Evolutionary conservation across 2,113 vertebrate species (phyloP).

Genomic region (Physeter macrocephalus): DNA sequence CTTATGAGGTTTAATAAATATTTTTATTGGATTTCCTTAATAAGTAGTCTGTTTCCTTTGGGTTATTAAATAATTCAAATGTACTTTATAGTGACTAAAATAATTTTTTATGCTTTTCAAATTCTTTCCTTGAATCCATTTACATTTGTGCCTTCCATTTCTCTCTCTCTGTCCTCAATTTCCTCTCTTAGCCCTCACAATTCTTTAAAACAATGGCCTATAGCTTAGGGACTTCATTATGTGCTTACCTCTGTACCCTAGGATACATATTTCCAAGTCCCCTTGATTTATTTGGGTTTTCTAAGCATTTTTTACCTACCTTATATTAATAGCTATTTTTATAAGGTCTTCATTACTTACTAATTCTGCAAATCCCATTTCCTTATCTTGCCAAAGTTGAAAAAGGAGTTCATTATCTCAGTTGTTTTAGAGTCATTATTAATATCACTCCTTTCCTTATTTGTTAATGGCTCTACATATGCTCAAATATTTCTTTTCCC

Average conservation of each 20-base stretch:
- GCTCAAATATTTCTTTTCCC: conserved; percentile 60
- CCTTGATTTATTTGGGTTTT: conserved; percentile 59
- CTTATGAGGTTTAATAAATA: background rate
- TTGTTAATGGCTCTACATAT: conserved; percentile 69
- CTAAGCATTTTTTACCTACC: conserved; percentile 31
- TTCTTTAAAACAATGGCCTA: conserved; percentile 28
- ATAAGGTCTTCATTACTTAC: conserved; percentile 72
- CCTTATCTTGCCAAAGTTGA: conserved; percentile 73
- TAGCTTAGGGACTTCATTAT: conserved; percentile 47
- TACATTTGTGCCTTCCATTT: background rate
- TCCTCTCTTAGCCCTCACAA: background rate
- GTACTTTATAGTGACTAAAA: background rate
- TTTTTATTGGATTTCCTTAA: conserved; percentile 2
- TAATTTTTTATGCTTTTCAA: background rate
- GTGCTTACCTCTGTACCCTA: conserved; percentile 6
- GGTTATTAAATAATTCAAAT: background rate
- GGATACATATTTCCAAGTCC: conserved; percentile 12
- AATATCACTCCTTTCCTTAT: conserved; percentile 66
- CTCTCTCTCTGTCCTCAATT: background rate
- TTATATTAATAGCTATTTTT: conserved; percentile 67
- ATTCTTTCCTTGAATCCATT: background rate
- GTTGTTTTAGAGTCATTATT: conserved; percentile 73
- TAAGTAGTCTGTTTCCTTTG: background rate
- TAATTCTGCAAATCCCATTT: conserved; percentile 72
- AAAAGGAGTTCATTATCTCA: conserved; percentile 76